A percentile compares a stretch with the other conserved stretches of the same genome.
Evolutionary conservation across 2,113 vertebrate species (phyloP).

Genomic region (Synchiropus splendidus): DNA sequence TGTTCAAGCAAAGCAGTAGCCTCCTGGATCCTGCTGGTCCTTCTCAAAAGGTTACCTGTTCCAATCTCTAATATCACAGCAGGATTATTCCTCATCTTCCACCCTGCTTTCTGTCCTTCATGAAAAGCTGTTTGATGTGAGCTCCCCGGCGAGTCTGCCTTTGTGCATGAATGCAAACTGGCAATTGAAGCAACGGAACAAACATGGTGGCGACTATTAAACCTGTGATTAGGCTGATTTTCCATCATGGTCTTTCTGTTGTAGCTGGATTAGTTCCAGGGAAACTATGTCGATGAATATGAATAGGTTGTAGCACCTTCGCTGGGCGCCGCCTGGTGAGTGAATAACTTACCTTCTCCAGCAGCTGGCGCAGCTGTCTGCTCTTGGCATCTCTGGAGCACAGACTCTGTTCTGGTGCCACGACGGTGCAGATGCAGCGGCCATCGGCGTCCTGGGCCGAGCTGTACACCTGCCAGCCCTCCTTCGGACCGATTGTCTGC

Average conservation of each 20-base stretch:
- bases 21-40: no score
- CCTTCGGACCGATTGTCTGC: constrained; percentile 91
- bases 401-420: constrained; percentile 92
- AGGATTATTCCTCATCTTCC: background rate
- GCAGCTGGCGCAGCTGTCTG: constrained; percentile 87
- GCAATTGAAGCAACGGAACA: constrained; percentile 11
- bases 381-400: constrained; percentile 96
- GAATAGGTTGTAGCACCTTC: no score
- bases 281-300: no score
- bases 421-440: constrained; percentile 94
- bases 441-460: constrained; percentile 96
- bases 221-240: no score
- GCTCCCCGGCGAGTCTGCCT: constrained; percentile 5
- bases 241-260: no score
- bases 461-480: constrained; percentile 98
- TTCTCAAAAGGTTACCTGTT: no score
- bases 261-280: no score
- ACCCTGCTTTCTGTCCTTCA: constrained; percentile 9
- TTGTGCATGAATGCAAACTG: constrained; percentile 6
- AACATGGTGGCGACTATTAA: background rate
- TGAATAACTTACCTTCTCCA: constrained; percentile 81
- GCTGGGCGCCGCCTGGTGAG: no score
- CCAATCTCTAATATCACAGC: no score
- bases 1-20: no score
- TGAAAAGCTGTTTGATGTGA: constrained; percentile 21